Base-by-base conservation (phyloP, 2,888 invertebrate species). In the Cantharis rufa region DNA sequence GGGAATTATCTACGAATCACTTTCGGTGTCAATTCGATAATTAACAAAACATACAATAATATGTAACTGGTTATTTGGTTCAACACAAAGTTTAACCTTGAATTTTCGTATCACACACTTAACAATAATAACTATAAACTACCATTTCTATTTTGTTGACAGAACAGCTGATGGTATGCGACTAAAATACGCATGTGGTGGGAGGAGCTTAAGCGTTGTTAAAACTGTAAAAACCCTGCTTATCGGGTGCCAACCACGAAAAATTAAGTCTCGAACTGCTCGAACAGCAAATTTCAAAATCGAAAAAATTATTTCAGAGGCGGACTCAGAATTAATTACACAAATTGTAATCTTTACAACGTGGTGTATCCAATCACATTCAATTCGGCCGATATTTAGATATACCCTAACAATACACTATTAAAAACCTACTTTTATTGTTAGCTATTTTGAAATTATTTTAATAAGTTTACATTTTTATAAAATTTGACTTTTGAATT, bases 21-120 rank as follows among this genome's bases (percentile, higher is more conserved):
- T 69, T 32, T 69, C 63, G 62, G 81, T 79, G 80, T 77, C 78
- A 79, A 78, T 77, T 66, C 85, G 71, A 75, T 70, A 79, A 86
- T 86, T 84, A 83, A 86, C 86, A 86, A 86, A 81, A 77, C 72
- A 88, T 86, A 88, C 88, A 88, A 86, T 87, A 86, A 87, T 88
- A 86, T 88, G 86, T 84, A 87, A 88, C 87, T 84, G 86, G 87
- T 86, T 81, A 86, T 83, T 88, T 87, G 81, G 88, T 89, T 90
- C 89, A 89, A 90, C 91, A 91, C 91, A 91, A 91, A 91, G 91
- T 89, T 90, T 90, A 91, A 91, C 91, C 91, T 92, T 91, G 90
- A 89, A 88, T 83, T 77, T 79, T 80, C 78, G 73, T 80, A 80
- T 79, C 77, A 77, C 78, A 79, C 80, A 80, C 79, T 77, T 13